These are phyloP conservation scores for Rhineura floridana DNA, from an alignment of 2,113 vertebrate genomes.

Conservation along the genomic window DNA sequence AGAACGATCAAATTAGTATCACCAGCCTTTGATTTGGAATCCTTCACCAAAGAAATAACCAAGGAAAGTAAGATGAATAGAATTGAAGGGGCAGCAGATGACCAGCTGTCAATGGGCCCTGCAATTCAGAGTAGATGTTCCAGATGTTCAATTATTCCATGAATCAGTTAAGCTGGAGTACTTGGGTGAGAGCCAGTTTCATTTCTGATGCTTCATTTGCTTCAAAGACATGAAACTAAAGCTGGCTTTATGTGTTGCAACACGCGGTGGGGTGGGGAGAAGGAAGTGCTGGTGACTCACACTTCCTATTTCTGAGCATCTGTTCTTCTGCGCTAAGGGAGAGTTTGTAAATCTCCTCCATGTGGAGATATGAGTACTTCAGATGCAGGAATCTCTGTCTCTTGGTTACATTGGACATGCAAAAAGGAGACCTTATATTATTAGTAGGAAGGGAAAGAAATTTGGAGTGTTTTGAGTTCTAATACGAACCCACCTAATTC, in stretches of 20 bases:
- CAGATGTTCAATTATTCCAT: conserved; percentile 15
- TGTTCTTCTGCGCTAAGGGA: neutral
- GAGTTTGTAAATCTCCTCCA: neutral
- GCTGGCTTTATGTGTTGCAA: neutral
- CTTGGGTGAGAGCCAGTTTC: neutral
- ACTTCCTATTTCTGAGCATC: neutral
- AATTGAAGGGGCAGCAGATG: conserved; percentile 7
- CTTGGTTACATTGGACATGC: neutral
- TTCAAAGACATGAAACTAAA: conserved; percentile 1
- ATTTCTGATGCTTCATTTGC: neutral
- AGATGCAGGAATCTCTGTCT: neutral
- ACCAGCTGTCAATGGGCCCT: neutral
- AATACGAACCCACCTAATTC: too few relatives aligned
- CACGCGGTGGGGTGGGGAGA: too few relatives aligned
- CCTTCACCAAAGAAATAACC: neutral
- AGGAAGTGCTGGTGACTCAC: neutral
- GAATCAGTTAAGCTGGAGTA: neutral
- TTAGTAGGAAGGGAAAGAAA: too few relatives aligned
- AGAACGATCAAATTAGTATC: conserved; percentile 9
- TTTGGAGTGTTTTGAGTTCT: too few relatives aligned
- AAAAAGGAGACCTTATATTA: neutral
- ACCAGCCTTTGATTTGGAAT: conserved; percentile 16
- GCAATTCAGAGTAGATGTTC: neutral
- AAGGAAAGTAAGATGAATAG: neutral
- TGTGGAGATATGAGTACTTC: neutral